Conservation (phyloP, 2,113 vertebrate genomes). For the Noturus placidus region DNA sequence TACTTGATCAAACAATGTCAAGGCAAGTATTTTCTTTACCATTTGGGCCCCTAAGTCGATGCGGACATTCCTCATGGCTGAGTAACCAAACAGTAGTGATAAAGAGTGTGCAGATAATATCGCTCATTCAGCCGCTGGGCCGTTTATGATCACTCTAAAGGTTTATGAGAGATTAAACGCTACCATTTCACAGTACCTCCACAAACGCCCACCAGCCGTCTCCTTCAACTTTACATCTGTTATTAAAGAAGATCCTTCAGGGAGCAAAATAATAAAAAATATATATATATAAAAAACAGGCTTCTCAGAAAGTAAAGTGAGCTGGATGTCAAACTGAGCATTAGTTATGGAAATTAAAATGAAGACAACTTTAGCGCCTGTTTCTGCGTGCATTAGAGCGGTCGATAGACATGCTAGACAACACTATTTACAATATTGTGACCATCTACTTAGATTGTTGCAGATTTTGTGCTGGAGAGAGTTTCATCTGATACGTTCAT, state of each 20-base stretch:
- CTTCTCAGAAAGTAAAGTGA: neutral
- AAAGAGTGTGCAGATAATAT: neutral
- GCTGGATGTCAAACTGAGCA: neutral
- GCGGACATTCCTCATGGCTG: neutral
- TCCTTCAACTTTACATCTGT: conserved; percentile 28
- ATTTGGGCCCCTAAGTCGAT: neutral
- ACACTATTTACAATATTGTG: neutral
- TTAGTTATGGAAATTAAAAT: neutral
- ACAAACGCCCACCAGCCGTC: neutral
- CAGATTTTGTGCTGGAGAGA: neutral
- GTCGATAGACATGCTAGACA: neutral
- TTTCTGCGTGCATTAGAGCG: neutral
- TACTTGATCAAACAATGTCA: neutral
- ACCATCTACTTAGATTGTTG: too few relatives aligned
- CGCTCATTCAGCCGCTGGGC: neutral
- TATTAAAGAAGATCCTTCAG: conserved; percentile 18
- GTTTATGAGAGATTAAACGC: conserved; percentile 36
- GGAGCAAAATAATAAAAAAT: neutral
- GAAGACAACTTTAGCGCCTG: neutral
- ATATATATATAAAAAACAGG: too few relatives aligned
- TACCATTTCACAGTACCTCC: neutral
- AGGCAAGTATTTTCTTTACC: neutral
- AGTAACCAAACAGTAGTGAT: neutral
- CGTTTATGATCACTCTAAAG: conserved; percentile 23
- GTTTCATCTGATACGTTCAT: neutral